Evolutionary conservation across 2,797 vertebrate species (phyloP).

Genomic region (Arctocebus calabarensis): DNA sequence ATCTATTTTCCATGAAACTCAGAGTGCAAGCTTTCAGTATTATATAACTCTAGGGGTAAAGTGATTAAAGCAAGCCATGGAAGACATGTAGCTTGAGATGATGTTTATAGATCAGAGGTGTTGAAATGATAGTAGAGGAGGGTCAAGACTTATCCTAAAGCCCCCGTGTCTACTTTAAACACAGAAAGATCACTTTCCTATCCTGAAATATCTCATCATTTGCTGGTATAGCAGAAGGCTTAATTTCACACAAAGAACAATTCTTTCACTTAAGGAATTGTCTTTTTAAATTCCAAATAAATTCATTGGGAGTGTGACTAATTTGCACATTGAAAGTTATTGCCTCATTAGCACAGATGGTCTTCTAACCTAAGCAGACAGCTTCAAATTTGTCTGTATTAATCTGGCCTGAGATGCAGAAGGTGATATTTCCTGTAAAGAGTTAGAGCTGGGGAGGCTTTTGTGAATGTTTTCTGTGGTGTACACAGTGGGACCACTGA

Average conservation of each 20-base stretch:
- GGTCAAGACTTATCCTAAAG: not conserved
- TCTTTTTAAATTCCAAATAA: slow-evolving; percentile 58
- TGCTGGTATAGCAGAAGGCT: not conserved
- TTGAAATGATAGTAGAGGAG: not conserved
- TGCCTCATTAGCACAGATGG: slow-evolving; percentile 49
- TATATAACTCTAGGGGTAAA: not conserved
- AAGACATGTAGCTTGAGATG: not conserved
- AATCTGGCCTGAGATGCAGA: not conserved
- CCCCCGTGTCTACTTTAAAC: not conserved
- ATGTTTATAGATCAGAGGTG: not conserved
- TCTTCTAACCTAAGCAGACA: slow-evolving; percentile 1
- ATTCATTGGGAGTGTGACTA: slow-evolving; percentile 5
- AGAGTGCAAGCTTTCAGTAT: not conserved
- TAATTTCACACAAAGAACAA: not conserved
- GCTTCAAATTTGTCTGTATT: not conserved
- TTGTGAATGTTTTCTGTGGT: rapidly evolving
- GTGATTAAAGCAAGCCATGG: not conserved
- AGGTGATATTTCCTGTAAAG: not conserved
- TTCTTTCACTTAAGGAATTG: slow-evolving; percentile 58
- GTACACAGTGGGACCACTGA: rapidly evolving
- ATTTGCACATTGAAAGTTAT: slow-evolving; percentile 61
- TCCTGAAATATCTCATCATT: not conserved
- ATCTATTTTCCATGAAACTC: not conserved
- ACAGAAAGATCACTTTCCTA: not conserved
- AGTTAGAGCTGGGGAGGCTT: not conserved